phyloP scores from a whole-genome alignment of 2,888 invertebrate species.

The Nomada ruficornis region DNA sequence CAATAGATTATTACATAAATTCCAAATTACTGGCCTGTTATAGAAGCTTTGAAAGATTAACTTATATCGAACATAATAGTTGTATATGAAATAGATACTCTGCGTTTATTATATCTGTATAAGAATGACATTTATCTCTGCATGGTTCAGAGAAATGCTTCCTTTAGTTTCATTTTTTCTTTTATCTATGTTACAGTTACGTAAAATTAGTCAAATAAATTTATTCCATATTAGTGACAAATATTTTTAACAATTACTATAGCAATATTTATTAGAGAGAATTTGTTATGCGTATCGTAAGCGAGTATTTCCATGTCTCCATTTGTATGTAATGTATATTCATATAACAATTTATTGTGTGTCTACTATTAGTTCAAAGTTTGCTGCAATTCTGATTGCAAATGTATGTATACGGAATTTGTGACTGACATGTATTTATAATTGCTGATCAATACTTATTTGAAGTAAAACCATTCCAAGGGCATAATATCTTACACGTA shows the following conservation, averaged over 20 bases:
- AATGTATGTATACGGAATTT: slow-evolving; percentile 44
- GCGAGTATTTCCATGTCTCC: slow-evolving; percentile 41
- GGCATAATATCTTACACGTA: slow-evolving; percentile 14
- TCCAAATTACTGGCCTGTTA: slow-evolving; percentile 24
- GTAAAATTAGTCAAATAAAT: slow-evolving; percentile 12
- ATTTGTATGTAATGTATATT: slow-evolving; percentile 48
- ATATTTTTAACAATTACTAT: slow-evolving; percentile 13
- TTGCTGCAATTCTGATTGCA: slow-evolving; percentile 33
- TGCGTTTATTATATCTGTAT: slow-evolving; percentile 6
- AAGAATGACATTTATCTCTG: slow-evolving; percentile 23
- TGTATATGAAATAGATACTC: slow-evolving; percentile 12
- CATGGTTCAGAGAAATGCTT: slow-evolving; percentile 18
- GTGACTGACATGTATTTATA: slow-evolving; percentile 12
- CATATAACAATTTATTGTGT: slow-evolving; percentile 27
- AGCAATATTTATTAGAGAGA: slow-evolving; percentile 22
- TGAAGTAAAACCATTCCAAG: slow-evolving; percentile 47
- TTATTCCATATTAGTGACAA: slow-evolving; percentile 6
- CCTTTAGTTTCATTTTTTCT: slow-evolving; percentile 24
- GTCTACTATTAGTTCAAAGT: slow-evolving; percentile 31
- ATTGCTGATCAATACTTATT: background rate
- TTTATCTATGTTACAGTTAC: background rate
- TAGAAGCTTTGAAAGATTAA: background rate
- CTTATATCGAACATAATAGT: slow-evolving; percentile 12
- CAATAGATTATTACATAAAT: slow-evolving; percentile 34
- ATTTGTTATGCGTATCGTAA: slow-evolving; percentile 33